Percentiles rank a stretch among this genome's conserved stretches.
These are phyloP conservation scores for Bombycilla garrulus DNA, from an alignment of 2,113 vertebrate species.

Conservation along the genomic window DNA sequence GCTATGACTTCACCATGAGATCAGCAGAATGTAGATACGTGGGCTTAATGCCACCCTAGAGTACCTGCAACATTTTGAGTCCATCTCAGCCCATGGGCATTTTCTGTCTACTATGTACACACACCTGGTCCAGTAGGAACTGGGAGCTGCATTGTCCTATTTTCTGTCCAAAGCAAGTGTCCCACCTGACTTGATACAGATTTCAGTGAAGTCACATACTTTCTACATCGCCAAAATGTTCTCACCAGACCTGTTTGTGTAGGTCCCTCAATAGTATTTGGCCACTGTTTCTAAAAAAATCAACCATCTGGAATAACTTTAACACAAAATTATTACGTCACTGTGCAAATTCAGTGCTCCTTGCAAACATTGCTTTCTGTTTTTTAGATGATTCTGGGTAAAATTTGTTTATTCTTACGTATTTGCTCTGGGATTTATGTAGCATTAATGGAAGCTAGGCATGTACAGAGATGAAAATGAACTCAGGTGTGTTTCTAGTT, in stretches of 20 bases:
- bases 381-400: neutral
- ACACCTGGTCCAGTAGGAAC: neutral
- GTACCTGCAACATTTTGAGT: neutral
- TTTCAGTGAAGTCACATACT: neutral
- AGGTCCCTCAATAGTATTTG: neutral
- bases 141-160: neutral
- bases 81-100: neutral
- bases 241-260: neutral
- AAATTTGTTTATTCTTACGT: neutral
- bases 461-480: neutral
- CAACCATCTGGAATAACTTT: neutral
- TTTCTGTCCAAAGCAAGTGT: neutral
- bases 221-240: neutral
- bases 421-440: neutral
- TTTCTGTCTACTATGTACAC: neutral
- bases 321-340: neutral
- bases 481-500: neutral
- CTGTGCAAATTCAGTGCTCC: neutral
- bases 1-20: neutral
- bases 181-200: neutral
- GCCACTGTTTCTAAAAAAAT: neutral
- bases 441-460: neutral
- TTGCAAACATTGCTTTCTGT: neutral
- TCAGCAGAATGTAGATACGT: rapidly evolving
- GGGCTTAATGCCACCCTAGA: neutral